phyloP scores from a whole-genome alignment of 92 coral and sea anemone genomes.

The Epizoanthus scotinus region DNA sequence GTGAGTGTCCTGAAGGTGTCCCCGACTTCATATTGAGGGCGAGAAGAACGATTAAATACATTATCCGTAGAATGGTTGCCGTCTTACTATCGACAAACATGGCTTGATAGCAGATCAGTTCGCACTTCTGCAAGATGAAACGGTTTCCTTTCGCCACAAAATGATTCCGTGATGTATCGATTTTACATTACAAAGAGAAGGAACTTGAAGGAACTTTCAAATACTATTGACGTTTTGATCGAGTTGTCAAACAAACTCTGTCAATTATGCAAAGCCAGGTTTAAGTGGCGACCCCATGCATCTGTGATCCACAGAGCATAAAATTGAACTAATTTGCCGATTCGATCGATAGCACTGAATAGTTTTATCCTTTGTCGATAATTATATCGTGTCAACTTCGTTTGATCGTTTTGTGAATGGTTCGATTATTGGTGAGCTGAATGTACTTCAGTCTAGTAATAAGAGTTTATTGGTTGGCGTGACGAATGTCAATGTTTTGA shows the following conservation, averaged over 20 bases:
- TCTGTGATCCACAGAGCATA: not conserved
- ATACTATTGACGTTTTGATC: slow-evolving; percentile 19
- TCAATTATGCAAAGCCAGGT: slow-evolving; percentile 13
- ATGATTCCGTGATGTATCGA: slow-evolving; percentile 2
- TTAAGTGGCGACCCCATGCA: not conserved
- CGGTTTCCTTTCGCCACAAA: not conserved
- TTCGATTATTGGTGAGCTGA: too few relatives aligned
- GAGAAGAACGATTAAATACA: not conserved
- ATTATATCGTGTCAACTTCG: too few relatives aligned
- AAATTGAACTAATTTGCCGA: not conserved
- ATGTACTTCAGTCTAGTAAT: too few relatives aligned
- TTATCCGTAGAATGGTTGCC: not conserved
- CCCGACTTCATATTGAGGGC: not conserved
- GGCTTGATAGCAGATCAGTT: not conserved
- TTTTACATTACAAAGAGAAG: slow-evolving; percentile 19
- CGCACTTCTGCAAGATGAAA: too few relatives aligned
- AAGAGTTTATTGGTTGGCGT: too few relatives aligned
- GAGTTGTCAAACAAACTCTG: slow-evolving; percentile 18
- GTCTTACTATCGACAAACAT: not conserved
- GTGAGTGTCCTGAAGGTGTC: not conserved
- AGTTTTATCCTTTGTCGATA: too few relatives aligned
- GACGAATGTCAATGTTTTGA: too few relatives aligned
- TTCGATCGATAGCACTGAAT: too few relatives aligned
- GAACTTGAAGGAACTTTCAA: not conserved
- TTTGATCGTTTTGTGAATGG: too few relatives aligned